Evolutionary conservation across 2,888 invertebrate genomes (phyloP).

Genomic region (Polyommatus icarus): DNA sequence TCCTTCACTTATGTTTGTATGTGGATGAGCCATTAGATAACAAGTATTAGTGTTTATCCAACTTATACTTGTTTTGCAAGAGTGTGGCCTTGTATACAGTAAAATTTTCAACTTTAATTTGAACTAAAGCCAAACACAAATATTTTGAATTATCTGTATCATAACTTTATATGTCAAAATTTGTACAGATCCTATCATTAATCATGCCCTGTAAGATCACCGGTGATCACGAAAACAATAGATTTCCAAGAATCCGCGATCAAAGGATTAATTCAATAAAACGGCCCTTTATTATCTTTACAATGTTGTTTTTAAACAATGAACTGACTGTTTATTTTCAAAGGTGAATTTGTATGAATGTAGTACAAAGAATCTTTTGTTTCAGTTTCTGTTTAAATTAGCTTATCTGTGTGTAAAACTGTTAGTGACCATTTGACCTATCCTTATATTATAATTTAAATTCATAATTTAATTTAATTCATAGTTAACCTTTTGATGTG

Average conservation of each 20-base stretch:
- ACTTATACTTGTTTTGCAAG: neutral
- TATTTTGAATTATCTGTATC: neutral
- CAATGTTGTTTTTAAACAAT: constrained; percentile 1
- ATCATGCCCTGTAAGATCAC: too few species aligned
- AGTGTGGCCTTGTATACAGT: neutral
- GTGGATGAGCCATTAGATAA: constrained; percentile 6
- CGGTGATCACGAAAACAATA: too few species aligned
- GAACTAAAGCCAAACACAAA: neutral
- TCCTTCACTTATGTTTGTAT: neutral
- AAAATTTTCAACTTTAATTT: neutral
- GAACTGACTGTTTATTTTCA: neutral
- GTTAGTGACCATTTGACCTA: neutral
- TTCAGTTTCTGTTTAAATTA: neutral
- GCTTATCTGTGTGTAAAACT: neutral
- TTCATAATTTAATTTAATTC: neutral
- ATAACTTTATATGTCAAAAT: neutral
- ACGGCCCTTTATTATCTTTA: neutral
- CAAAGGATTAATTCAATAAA: neutral
- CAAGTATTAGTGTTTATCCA: constrained; percentile 1
- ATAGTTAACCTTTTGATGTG: neutral
- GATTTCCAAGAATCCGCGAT: too few species aligned
- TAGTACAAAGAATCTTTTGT: neutral
- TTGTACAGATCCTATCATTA: neutral
- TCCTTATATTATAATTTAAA: neutral
- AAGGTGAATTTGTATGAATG: neutral